phyloP scores from a whole-genome alignment of 1,140 invertebrate species.

The Contarinia nasturtii region DNA sequence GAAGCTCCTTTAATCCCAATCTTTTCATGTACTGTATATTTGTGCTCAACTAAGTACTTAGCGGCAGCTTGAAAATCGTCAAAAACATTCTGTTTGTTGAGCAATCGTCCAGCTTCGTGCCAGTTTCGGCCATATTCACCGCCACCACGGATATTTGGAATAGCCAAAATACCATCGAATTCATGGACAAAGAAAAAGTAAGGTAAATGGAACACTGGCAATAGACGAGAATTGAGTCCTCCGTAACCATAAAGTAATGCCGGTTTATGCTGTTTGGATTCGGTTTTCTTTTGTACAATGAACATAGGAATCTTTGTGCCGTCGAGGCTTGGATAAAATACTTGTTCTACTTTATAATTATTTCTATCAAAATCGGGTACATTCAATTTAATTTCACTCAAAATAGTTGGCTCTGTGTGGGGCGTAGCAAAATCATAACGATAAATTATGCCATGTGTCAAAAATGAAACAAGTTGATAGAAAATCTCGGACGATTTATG shows the following conservation, averaged over 20 bases:
- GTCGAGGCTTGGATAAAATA: slow-evolving; percentile 89
- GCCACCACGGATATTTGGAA: slow-evolving; percentile 91
- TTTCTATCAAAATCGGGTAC: slow-evolving; percentile 66
- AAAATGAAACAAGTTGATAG: slow-evolving; percentile 83
- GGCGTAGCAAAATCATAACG: slow-evolving; percentile 56
- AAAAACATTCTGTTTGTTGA: slow-evolving; percentile 95
- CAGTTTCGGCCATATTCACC: slow-evolving; percentile 93
- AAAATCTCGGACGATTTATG: slow-evolving; percentile 79
- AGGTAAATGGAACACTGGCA: slow-evolving; percentile 69
- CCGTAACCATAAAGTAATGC: slow-evolving; percentile 91
- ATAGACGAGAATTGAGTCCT: slow-evolving; percentile 85
- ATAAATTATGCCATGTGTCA: slow-evolving; percentile 82
- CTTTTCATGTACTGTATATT: slow-evolving; percentile 58
- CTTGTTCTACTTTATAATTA: slow-evolving; percentile 68
- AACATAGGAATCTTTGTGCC: slow-evolving; percentile 96
- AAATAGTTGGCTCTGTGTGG: slow-evolving; percentile 42
- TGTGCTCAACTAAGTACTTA: slow-evolving; percentile 67
- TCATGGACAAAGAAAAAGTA: slow-evolving; percentile 78
- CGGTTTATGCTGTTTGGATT: slow-evolving; percentile 39
- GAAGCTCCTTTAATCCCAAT: slow-evolving; percentile 85
- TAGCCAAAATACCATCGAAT: slow-evolving; percentile 71
- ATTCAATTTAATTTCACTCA: slow-evolving; percentile 42
- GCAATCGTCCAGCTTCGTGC: slow-evolving; percentile 81
- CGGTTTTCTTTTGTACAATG: slow-evolving; percentile 67
- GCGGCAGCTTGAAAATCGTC: slow-evolving; percentile 91